Percentiles rank a stretch among this genome's conserved stretches.
These are phyloP conservation scores for Odobenus rosmarus DNA, from an alignment of 2,113 vertebrate species.

Conservation along the genomic window DNA sequence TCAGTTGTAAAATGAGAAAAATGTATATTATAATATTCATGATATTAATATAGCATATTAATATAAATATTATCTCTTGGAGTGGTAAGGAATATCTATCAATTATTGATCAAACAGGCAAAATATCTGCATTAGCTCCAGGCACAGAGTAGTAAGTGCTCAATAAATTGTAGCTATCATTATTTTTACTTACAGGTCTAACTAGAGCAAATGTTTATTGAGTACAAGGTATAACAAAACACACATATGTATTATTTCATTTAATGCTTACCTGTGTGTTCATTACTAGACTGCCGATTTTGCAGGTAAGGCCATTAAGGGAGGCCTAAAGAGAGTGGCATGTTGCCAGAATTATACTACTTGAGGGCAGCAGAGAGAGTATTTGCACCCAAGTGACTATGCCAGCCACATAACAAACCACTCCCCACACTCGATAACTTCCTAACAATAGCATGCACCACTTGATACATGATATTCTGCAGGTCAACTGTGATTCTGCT, in stretches of 20 bases:
- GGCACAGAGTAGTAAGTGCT: neutral
- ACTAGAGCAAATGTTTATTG: neutral
- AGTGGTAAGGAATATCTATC: neutral
- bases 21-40: neutral
- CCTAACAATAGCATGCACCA: neutral
- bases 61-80: constrained; percentile 19
- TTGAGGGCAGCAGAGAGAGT: neutral
- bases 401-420: neutral
- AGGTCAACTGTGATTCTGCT: neutral
- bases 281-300: neutral
- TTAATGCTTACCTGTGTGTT: neutral
- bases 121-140: neutral
- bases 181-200: neutral
- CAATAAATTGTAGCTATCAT: neutral
- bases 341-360: neutral
- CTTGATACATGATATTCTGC: neutral
- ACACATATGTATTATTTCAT: neutral
- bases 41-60: neutral
- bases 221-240: neutral
- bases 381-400: neutral
- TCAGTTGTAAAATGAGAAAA: constrained; percentile 32
- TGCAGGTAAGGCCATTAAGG: neutral
- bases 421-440: neutral
- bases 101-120: neutral
- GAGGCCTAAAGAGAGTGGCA: neutral